Percentiles rank a stretch among this genome's conserved stretches.
Evolutionary conservation across 2,888 invertebrate species (phyloP).

Genomic region (Agonopterix alstromeriana): DNA sequence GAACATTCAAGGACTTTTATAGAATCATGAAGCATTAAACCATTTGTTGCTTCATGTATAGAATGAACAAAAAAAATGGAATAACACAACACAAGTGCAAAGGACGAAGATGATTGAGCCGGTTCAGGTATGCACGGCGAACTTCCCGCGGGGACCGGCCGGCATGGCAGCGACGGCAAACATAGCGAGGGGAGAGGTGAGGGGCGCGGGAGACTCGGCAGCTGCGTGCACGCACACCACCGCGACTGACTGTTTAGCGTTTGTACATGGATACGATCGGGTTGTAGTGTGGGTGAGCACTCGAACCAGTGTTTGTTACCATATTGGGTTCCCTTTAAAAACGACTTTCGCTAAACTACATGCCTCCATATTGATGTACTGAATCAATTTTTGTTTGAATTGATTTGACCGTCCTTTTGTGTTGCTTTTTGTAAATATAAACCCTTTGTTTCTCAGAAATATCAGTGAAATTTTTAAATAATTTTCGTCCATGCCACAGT

Average conservation of each 20-base stretch:
- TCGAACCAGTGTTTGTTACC: constrained; percentile 11
- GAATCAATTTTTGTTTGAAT: neutral
- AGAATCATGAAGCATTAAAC: neutral
- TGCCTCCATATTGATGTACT: constrained; percentile 3
- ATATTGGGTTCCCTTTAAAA: constrained; percentile 13
- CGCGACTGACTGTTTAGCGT: neutral
- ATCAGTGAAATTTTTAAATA: no score
- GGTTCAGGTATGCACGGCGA: constrained; percentile 3
- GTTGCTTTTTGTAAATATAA: no score
- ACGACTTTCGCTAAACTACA: constrained; percentile 15
- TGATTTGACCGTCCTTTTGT: neutral
- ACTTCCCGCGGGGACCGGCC: constrained; percentile 1
- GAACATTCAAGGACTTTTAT: no score
- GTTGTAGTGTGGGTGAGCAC: constrained; percentile 1
- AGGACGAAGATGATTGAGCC: neutral
- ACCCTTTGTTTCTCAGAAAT: no score
- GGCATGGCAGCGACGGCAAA: neutral
- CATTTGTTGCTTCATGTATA: neutral
- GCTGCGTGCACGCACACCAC: constrained; percentile 42
- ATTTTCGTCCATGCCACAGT: no score
- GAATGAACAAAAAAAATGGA: neutral
- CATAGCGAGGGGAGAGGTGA: constrained; percentile 15
- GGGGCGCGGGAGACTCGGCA: constrained; percentile 19
- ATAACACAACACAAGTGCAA: constrained; percentile 1
- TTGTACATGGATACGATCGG: neutral